phyloP scores from a whole-genome alignment of 2,797 vertebrate genomes.

The Amphiprion clarkii region DNA sequence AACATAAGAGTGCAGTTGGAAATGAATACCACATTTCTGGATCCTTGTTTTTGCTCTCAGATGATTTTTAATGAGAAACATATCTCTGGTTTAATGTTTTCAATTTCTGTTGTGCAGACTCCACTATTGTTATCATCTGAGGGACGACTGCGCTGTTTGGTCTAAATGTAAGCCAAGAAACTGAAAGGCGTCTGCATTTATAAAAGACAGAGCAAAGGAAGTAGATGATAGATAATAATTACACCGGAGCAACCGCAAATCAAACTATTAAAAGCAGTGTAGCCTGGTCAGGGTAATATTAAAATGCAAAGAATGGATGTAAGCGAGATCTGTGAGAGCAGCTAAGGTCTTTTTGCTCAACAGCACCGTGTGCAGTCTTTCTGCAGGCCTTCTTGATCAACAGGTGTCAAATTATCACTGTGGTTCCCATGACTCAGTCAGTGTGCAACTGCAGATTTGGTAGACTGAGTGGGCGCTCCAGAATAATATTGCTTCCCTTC shows the following conservation, averaged over 20 bases:
- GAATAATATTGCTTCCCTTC: conserved; percentile 74
- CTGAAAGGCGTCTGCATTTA: conserved; percentile 3
- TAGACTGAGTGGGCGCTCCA: conserved; percentile 67
- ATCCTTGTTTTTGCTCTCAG: neutral
- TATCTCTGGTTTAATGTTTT: neutral
- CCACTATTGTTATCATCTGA: neutral
- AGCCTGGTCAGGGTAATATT: conserved; percentile 24
- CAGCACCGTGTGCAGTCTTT: conserved; percentile 65
- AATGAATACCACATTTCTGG: neutral
- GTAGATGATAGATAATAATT: neutral
- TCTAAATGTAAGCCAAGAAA: conserved; percentile 6
- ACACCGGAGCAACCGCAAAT: neutral
- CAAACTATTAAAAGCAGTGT: neutral
- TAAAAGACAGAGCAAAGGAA: conserved; percentile 1
- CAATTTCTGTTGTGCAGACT: neutral
- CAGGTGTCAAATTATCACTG: conserved; percentile 80
- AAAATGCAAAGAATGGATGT: neutral
- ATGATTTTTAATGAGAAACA: conserved; percentile 8
- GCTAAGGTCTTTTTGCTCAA: conserved; percentile 23
- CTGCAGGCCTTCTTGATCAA: conserved; percentile 73
- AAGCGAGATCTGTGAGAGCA: conserved; percentile 16
- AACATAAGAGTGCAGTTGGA: neutral
- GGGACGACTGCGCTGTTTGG: neutral
- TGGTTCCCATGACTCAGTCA: conserved; percentile 71
- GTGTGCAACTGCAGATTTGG: conserved; percentile 60